Percentiles rank a stretch among this genome's conserved stretches.
Conservation (phyloP, 1,140 invertebrate genomes). For the Protaetia brevitarsis region DNA sequence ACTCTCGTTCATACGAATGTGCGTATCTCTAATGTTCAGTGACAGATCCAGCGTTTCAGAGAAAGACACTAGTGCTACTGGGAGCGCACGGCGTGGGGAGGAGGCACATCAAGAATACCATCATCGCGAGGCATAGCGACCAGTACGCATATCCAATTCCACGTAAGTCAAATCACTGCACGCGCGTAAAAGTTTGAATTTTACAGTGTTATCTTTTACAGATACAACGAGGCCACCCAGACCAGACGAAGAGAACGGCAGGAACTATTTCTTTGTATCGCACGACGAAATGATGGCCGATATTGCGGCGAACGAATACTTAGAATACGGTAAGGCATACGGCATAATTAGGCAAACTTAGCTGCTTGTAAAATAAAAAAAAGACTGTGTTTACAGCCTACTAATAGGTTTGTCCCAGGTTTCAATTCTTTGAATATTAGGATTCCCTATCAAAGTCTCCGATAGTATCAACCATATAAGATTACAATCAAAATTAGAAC, state of each 20-base stretch:
- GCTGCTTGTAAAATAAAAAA: no score
- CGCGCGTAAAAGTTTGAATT: not conserved
- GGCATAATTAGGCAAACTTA: no score
- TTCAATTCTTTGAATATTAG: no score
- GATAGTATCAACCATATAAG: no score
- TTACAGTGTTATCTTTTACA: conserved; percentile 46
- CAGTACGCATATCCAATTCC: conserved; percentile 99
- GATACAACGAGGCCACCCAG: conserved; percentile 95
- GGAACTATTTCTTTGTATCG: conserved; percentile 98
- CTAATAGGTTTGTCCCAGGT: no score
- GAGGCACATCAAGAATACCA: conserved; percentile 97
- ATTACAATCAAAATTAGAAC: no score
- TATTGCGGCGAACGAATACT: conserved; percentile 96
- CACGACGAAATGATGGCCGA: conserved; percentile 99
- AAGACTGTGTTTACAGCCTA: no score
- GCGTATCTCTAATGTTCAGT: conserved; percentile 42
- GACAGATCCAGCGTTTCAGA: conserved; percentile 75
- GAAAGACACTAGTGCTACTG: conserved; percentile 83
- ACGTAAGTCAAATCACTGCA: conserved; percentile 67
- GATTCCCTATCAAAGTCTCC: no score
- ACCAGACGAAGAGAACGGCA: conserved; percentile 94
- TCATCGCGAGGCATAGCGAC: conserved; percentile 95
- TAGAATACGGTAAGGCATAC: conserved; percentile 95
- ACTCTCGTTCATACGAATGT: not conserved
- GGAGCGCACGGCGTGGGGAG: conserved; percentile 96